Percentiles rank a stretch among this genome's conserved stretches.
phyloP scores from a whole-genome alignment of 2,888 invertebrate genomes.

The Tipula vernalis region DNA sequence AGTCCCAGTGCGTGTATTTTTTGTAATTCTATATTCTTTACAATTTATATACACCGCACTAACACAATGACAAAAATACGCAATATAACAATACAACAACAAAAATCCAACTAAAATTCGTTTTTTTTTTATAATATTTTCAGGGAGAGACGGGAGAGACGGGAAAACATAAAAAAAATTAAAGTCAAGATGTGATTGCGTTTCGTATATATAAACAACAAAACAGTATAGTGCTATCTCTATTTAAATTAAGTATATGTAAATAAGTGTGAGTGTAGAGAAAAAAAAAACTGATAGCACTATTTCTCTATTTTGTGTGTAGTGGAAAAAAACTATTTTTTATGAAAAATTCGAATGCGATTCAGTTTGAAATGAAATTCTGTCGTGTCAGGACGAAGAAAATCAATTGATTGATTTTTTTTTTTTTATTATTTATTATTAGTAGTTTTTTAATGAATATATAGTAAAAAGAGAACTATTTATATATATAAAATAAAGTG shows the following conservation, averaged over 20 bases:
- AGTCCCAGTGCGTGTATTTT: background rate
- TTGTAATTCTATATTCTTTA: background rate
- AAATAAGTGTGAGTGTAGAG: background rate
- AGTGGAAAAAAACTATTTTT: slow-evolving; percentile 5
- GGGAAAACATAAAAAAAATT: background rate
- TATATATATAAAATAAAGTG: background rate
- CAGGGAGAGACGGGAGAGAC: slow-evolving; percentile 7
- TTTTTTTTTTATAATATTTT: background rate
- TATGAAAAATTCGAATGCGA: background rate
- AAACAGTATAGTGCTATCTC: background rate
- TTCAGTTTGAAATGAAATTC: slow-evolving; percentile 19
- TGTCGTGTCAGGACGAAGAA: slow-evolving; percentile 18
- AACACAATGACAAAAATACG: background rate
- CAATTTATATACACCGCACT: background rate
- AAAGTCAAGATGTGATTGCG: slow-evolving; percentile 6
- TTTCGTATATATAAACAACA: background rate
- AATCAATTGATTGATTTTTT: background rate
- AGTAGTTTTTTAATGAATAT: background rate
- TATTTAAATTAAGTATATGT: background rate
- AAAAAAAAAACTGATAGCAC: background rate
- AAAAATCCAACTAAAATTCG: background rate
- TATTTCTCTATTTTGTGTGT: background rate
- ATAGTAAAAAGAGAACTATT: background rate
- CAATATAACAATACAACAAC: background rate
- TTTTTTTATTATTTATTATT: background rate